These are phyloP conservation scores for Sinopyrophorus schimmeli DNA, from an alignment of 2,888 invertebrate species.

Conservation along the genomic window DNA sequence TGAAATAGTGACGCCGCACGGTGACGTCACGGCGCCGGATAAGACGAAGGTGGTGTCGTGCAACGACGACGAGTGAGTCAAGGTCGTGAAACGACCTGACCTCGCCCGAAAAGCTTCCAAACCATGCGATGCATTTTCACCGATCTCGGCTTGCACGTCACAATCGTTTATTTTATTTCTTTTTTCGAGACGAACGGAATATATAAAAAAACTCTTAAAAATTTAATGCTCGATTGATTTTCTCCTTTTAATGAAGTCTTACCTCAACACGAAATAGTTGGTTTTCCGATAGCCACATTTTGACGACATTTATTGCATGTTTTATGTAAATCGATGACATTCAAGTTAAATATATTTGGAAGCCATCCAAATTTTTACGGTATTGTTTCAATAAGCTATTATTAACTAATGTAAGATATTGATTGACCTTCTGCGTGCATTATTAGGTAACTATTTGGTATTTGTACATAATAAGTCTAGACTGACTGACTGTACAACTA, in stretches of 20 bases:
- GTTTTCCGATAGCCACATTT: not conserved
- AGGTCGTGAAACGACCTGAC: conserved; percentile 40
- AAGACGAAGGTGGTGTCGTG: conserved; percentile 27
- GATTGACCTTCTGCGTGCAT: too few species aligned
- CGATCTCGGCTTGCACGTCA: conserved; percentile 23
- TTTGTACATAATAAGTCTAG: too few species aligned
- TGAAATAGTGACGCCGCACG: conserved; percentile 16
- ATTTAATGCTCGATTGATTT: too few species aligned
- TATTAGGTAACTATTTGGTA: too few species aligned
- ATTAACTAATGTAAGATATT: too few species aligned
- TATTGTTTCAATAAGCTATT: too few species aligned
- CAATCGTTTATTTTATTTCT: conserved; percentile 4
- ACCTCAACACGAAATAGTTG: conserved; percentile 1
- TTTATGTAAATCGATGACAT: not conserved
- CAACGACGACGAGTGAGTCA: conserved; percentile 38
- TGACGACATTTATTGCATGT: not conserved
- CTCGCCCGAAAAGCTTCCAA: conserved; percentile 33
- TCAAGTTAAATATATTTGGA: not conserved
- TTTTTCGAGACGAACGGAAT: too few species aligned
- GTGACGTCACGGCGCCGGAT: conserved; percentile 37
- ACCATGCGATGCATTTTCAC: conserved; percentile 27
- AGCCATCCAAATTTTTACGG: not conserved
- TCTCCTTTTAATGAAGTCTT: conserved; percentile 9
- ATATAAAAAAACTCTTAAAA: too few species aligned
- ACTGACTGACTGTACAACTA: too few species aligned